Evolutionary conservation across 1,140 invertebrate genomes (phyloP), one percentile per base, ranked within the genome.

Genomic region (silkworm (Bombyx mori)): DNA sequence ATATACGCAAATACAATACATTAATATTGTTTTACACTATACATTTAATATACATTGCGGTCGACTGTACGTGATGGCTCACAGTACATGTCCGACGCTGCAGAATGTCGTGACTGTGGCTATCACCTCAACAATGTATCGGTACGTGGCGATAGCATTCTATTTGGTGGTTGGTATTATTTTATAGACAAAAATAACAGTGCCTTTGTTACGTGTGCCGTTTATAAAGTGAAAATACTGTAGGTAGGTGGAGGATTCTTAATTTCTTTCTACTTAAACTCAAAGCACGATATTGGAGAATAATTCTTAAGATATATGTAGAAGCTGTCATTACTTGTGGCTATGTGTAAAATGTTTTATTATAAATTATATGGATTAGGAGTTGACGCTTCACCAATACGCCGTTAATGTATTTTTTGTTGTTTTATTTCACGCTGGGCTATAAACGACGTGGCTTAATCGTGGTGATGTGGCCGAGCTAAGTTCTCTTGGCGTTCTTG

Each of bases 101-200:
- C 48, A 75, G 69, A 71, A 79, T 80, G 79, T 72, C 58, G 61
- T 57, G 57, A 56, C 42, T 57, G 63, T 62, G 56, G 61, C 56
- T 57, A 57, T 56, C 62, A 53, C 56, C 58, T 61, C 62, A 60
- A 58, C 68, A 70, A 80, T 84, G 81, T 71, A 60, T 73, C 73
- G 61, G 57, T 73, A 75, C 71, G 72, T 82, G 72, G 67, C 67
- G 58, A 65, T 75, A 53, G 63, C 67, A 56, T 56, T 56, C 1
- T 56, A 49, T 49, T 12, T 56, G 26, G 46, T 49, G 54, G 54
- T 56, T 56, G 42, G 54, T 56, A 56, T 56, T 46, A 42, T 54
- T 54, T 8, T 54, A n/a, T 8, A 45, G 44, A 18, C 12, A 54
- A n/a, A 35, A 54, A 18, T 54, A 44, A 8, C 9, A 35, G 26